Evolutionary conservation across 2,797 vertebrate genomes (phyloP).

Genomic region (Pagetopsis macropterus): DNA sequence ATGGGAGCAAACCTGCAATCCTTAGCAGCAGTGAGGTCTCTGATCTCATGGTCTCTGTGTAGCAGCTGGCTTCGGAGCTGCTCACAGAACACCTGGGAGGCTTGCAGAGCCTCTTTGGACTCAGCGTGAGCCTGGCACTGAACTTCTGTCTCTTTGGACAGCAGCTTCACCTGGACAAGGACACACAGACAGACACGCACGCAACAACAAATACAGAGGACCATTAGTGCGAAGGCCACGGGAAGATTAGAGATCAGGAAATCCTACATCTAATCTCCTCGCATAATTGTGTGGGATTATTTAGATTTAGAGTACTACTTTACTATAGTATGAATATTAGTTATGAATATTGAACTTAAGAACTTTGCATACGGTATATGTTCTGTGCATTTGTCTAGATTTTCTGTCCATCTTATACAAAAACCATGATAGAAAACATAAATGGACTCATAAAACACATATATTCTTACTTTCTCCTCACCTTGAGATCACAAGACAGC

Average conservation of each 20-base stretch:
- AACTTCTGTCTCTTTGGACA: constrained; percentile 79
- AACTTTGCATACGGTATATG: background rate
- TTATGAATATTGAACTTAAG: background rate
- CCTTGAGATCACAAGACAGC: constrained; percentile 83
- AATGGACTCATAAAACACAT: background rate
- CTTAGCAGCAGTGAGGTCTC: constrained; percentile 73
- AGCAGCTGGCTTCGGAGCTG: constrained; percentile 75
- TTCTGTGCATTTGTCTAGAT: background rate
- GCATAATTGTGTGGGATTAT: background rate
- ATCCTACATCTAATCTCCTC: background rate
- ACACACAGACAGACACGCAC: background rate
- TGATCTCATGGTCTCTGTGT: constrained; percentile 73
- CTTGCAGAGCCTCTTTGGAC: constrained; percentile 70
- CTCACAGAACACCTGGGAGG: constrained; percentile 62
- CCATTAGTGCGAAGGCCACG: background rate
- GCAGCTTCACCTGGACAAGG: constrained; percentile 79
- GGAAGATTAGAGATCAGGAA: background rate
- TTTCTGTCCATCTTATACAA: background rate
- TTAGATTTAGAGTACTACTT: background rate
- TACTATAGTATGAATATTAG: background rate
- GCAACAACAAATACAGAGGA: background rate
- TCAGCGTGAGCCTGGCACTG: constrained; percentile 68
- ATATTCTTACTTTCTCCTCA: constrained; percentile 49
- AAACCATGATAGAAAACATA: background rate
- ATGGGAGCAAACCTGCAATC: constrained; percentile 75